Conservation (phyloP, 2,113 vertebrate species). For the Callopanchax toddi region DNA sequence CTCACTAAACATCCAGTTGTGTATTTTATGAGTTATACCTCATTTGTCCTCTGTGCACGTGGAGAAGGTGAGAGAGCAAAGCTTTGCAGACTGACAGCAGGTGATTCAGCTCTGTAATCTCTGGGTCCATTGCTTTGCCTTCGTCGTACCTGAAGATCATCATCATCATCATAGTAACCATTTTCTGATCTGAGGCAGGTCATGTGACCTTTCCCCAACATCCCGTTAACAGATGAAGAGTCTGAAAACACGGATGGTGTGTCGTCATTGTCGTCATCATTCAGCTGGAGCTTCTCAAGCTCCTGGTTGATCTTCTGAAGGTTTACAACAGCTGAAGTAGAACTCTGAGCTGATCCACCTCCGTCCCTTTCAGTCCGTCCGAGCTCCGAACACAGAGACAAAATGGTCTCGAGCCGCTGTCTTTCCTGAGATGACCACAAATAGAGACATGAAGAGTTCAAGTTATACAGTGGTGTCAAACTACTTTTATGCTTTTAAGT, state of each 20-base stretch:
- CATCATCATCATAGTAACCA: conserved; percentile 66
- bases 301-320: conserved; percentile 95
- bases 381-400: conserved; percentile 90
- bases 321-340: conserved; percentile 85
- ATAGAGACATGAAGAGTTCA: neutral
- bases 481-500: too few species aligned
- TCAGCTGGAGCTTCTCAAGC: conserved; percentile 91
- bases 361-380: conserved; percentile 77
- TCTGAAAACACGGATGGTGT: conserved; percentile 85
- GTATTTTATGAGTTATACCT: conserved; percentile 55
- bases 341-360: conserved; percentile 21
- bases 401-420: conserved; percentile 93
- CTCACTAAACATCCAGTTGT: too few species aligned
- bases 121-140: conserved; percentile 63
- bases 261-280: conserved; percentile 86
- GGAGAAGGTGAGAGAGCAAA: conserved; percentile 72
- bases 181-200: conserved; percentile 73
- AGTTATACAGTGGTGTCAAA: too few species aligned
- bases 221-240: conserved; percentile 69
- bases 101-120: conserved; percentile 67
- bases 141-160: conserved; percentile 77
- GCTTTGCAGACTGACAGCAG: conserved; percentile 57
- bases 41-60: conserved; percentile 56
- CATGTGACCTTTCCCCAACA: conserved; percentile 58
- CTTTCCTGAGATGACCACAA: conserved; percentile 81